phyloP scores from a whole-genome alignment of 2,888 invertebrate genomes.

The Liodrosophila aerea region DNA sequence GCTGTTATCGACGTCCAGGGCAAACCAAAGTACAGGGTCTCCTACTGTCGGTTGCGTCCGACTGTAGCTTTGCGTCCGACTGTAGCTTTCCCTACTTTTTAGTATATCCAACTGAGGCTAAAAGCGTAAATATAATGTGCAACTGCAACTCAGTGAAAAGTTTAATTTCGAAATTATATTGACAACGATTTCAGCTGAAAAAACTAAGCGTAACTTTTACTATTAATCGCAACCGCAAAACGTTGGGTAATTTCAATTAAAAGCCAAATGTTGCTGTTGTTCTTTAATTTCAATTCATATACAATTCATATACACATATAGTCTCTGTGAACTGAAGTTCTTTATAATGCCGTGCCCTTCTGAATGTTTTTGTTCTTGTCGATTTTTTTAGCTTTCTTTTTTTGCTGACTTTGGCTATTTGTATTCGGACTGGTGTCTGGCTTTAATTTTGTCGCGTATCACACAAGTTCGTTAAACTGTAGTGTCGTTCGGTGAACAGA shows the following conservation, averaged over 20 bases:
- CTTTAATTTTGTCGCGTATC: conserved; percentile 44
- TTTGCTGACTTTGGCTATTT: conserved; percentile 37
- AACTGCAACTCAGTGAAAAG: conserved; percentile 4
- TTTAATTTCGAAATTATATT: too few relatives aligned
- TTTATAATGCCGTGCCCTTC: conserved; percentile 29
- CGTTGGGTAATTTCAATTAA: conserved; percentile 28
- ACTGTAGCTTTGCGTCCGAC: too few relatives aligned
- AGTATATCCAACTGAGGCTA: too few relatives aligned
- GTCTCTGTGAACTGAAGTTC: conserved; percentile 26
- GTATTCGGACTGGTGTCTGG: conserved; percentile 31
- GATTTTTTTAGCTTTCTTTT: conserved; percentile 12
- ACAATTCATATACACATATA: conserved; percentile 53
- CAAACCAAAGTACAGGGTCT: too few relatives aligned
- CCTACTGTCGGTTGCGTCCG: too few relatives aligned
- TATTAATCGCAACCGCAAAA: background rate
- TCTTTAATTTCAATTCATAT: conserved; percentile 13
- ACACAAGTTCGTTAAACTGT: conserved; percentile 70
- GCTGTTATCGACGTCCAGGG: too few relatives aligned
- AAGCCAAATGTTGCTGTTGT: conserved; percentile 13
- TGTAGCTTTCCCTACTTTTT: too few relatives aligned
- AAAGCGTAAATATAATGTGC: too few relatives aligned
- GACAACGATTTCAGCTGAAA: too few relatives aligned
- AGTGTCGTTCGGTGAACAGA: conserved; percentile 65
- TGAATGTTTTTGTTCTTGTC: conserved; percentile 16
- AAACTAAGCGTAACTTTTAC: too few relatives aligned